Evolutionary conservation across 2,113 vertebrate species (phyloP).

Genomic region (Blennius ocellaris): DNA sequence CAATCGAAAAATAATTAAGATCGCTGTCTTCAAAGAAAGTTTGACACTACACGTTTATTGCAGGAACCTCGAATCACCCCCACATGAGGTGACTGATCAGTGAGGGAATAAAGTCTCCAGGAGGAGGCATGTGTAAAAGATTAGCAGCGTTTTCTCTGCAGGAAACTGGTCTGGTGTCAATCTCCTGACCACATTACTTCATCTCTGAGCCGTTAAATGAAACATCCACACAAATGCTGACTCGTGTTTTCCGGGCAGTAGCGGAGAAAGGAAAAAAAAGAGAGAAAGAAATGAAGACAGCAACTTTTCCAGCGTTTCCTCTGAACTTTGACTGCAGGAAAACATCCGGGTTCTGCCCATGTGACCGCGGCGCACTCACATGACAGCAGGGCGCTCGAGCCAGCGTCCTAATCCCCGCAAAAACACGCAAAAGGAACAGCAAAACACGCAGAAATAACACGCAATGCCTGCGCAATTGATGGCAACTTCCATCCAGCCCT

Average conservation of each 20-base stretch:
- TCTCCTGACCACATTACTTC: constrained; percentile 22
- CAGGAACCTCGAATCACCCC: no score
- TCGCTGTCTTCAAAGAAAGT: no score
- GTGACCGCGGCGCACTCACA: constrained; percentile 76
- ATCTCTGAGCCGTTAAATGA: constrained; percentile 12
- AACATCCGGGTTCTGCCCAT: constrained; percentile 77
- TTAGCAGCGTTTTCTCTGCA: neutral
- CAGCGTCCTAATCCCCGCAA: constrained; percentile 18
- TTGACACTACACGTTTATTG: no score
- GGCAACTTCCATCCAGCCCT: no score
- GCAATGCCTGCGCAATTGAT: no score
- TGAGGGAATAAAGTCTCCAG: no score
- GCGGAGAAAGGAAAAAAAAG: constrained; percentile 5
- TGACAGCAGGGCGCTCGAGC: constrained; percentile 57
- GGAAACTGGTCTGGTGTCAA: neutral
- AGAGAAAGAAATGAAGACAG: constrained; percentile 52
- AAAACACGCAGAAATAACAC: neutral
- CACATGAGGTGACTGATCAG: no score
- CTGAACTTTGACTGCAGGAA: constrained; percentile 72
- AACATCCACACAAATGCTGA: constrained; percentile 58
- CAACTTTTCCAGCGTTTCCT: constrained; percentile 64
- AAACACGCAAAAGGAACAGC: neutral
- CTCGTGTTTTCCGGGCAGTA: constrained; percentile 40
- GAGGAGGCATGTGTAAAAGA: no score
- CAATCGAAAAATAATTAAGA: no score